Percentiles rank a stretch among this genome's conserved stretches.
These are phyloP conservation scores for Pipistrellus pipistrellus DNA, from an alignment of 2,797 vertebrate species.

Conservation along the genomic window DNA sequence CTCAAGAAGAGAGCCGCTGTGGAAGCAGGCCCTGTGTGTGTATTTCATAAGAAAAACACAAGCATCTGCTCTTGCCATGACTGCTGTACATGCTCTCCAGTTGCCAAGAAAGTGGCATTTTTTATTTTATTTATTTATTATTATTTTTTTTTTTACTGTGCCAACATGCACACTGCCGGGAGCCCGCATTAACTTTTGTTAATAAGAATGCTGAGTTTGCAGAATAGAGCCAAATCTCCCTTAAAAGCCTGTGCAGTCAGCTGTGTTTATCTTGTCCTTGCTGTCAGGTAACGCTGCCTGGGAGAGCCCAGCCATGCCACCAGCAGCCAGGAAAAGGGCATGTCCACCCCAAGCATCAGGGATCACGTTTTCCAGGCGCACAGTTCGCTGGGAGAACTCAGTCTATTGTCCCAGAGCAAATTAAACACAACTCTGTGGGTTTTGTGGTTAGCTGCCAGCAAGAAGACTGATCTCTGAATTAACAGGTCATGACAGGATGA, in stretches of 20 bases:
- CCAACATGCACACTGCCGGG: constrained; percentile 3
- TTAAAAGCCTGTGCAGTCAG: background rate
- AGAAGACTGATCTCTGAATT: constrained; percentile 84
- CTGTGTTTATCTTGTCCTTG: constrained; percentile 17
- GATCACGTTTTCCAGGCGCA: constrained; percentile 5
- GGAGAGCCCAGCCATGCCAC: rapidly evolving
- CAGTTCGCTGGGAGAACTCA: constrained; percentile 72
- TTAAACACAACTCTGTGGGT: constrained; percentile 87
- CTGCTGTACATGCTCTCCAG: background rate
- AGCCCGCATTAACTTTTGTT: constrained; percentile 41
- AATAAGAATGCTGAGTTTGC: constrained; percentile 54
- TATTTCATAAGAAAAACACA: constrained; percentile 17
- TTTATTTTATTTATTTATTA: background rate
- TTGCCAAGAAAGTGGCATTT: constrained; percentile 39
- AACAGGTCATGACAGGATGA: constrained; percentile 88
- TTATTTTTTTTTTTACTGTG: background rate
- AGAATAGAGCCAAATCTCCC: constrained; percentile 30
- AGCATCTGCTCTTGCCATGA: background rate
- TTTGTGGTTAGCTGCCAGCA: constrained; percentile 86
- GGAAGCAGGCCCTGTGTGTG: background rate
- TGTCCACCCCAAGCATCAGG: background rate
- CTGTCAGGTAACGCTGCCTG: constrained; percentile 20
- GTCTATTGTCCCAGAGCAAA: constrained; percentile 83
- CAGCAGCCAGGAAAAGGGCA: background rate
- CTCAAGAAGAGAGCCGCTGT: background rate